phyloP scores from a whole-genome alignment of 2,888 invertebrate species.

The Anorthoa munda region DNA sequence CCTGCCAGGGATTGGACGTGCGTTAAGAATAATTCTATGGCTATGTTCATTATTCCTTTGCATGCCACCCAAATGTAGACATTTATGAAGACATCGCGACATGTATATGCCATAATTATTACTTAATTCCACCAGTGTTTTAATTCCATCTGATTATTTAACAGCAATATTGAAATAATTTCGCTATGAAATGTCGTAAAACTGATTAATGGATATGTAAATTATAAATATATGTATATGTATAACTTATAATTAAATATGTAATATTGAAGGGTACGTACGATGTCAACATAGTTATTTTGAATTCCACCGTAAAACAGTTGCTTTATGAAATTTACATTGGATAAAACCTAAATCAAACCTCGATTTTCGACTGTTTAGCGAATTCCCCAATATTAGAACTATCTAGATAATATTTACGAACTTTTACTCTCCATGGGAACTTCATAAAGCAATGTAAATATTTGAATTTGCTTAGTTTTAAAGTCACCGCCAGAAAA shows the following conservation, averaged over 20 bases:
- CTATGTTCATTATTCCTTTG: conserved; percentile 25
- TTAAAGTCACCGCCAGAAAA: conserved; percentile 43
- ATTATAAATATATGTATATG: conserved; percentile 64
- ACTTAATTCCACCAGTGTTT: conserved; percentile 46
- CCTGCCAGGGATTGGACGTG: background rate
- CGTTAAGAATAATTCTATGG: background rate
- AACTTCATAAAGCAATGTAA: conserved; percentile 66
- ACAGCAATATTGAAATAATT: conserved; percentile 49
- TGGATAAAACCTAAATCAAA: conserved; percentile 7
- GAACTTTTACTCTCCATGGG: conserved; percentile 34
- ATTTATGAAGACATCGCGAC: conserved; percentile 50
- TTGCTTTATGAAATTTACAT: conserved; percentile 62
- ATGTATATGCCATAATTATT: conserved; percentile 53
- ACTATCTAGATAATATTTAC: conserved; percentile 46
- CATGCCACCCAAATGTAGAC: conserved; percentile 58
- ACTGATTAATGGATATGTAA: conserved; percentile 50
- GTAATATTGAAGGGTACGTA: conserved; percentile 61
- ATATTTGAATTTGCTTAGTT: conserved; percentile 79
- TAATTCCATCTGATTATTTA: conserved; percentile 37
- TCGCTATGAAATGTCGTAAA: conserved; percentile 47
- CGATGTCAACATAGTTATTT: conserved; percentile 66
- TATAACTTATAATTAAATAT: conserved; percentile 63
- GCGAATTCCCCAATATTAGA: conserved; percentile 45
- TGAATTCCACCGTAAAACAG: conserved; percentile 67
- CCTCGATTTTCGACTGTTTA: conserved; percentile 34